phyloP scores from a whole-genome alignment of 2,797 vertebrate genomes.

The Novumbra hubbsi region DNA sequence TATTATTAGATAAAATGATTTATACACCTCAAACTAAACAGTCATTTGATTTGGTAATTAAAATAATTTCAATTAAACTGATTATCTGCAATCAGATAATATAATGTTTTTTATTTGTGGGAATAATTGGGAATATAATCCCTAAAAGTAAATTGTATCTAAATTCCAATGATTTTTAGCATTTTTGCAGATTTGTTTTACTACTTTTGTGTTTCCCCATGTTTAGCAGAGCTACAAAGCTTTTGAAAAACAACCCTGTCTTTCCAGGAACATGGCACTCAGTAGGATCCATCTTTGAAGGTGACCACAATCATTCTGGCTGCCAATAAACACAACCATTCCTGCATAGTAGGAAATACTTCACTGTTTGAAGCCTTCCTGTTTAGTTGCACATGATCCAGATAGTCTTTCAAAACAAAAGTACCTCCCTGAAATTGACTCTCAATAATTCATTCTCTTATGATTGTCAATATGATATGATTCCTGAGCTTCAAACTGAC shows the following conservation, averaged over 20 bases:
- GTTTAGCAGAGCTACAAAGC: background rate
- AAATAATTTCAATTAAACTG: too few species aligned
- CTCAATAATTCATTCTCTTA: constrained; percentile 2
- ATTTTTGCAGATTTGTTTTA: background rate
- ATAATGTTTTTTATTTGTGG: too few species aligned
- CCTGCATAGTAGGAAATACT: constrained; percentile 12
- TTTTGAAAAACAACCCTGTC: background rate
- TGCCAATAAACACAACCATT: constrained; percentile 5
- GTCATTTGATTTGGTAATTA: too few species aligned
- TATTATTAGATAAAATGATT: too few species aligned
- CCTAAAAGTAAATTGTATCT: too few species aligned
- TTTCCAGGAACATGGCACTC: background rate
- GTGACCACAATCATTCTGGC: background rate
- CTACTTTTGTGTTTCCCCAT: background rate
- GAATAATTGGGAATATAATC: too few species aligned
- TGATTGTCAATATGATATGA: constrained; percentile 6
- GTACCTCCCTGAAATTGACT: background rate
- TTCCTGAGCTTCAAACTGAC: background rate
- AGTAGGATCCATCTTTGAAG: constrained; percentile 6
- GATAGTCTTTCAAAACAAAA: background rate
- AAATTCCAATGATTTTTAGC: too few species aligned
- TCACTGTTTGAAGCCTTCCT: constrained; percentile 10
- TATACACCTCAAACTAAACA: too few species aligned
- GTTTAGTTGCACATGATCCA: constrained; percentile 8
- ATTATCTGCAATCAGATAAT: too few species aligned